Evolutionary conservation across 2,888 invertebrate species (phyloP), one percentile per base, ranked within the genome.

Genomic region (Drosophila limbata): DNA sequence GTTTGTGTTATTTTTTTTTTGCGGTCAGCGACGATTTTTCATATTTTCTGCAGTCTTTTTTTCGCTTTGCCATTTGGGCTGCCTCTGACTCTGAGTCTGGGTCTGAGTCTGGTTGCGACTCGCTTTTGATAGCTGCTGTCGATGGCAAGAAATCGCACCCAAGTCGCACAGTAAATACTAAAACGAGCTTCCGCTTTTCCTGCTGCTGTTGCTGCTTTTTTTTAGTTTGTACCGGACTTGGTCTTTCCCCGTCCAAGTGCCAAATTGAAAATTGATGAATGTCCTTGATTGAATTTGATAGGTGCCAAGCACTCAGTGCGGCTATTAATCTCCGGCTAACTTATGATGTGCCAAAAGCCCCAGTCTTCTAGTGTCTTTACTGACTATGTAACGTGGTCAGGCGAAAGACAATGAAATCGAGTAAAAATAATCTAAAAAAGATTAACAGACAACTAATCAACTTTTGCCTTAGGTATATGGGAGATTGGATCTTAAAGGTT

Each of bases 251-350:
- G 52, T 62, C 66, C 68, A 65, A 89, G 77, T 89, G 88, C 88
- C 88, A 85, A 85, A 89, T 85, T 89, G 89, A 89, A 85, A 85
- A 85, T 89, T 85, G 89, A 85, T 85, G 90, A 85, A 85, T 85
- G 89, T 83, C 88, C 76, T 83, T 85, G 89, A 85, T 85, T 85
- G 85, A 88, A 85, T 85, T 85, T 85, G 85, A 85, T 85, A 88
- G 85, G 89, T 89, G 85, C 77, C 84, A 84, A 84, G 88, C 84
- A 84, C 84, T 84, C 84, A 89, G 82, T 84, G 84, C 82, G 78
- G 80, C 85, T 89, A 85, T 85, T 85, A 85, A 85, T 85, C 85
- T 89, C 84, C 75, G 69, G 70, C 84, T 83, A 83, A 83, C 87
- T 86, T 86, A 89, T 81, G 84, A 88, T 84, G 68, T 75, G 69